Conservation (phyloP, 2,113 vertebrate genomes). For the Percina caprodes region DNA sequence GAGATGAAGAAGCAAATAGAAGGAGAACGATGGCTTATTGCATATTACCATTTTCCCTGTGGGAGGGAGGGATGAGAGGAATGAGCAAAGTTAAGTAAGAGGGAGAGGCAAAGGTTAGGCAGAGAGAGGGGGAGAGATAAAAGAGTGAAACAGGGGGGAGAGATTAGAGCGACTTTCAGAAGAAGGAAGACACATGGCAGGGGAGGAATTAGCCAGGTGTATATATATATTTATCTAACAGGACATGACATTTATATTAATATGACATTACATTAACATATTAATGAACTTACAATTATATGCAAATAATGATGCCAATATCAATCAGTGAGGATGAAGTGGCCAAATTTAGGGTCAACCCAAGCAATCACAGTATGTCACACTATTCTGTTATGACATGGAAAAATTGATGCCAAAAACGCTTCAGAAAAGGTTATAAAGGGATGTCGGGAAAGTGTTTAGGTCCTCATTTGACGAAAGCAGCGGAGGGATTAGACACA, state of each 20-base stretch:
- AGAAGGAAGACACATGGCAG: conserved; percentile 38
- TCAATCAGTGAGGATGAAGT: neutral
- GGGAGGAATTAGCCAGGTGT: conserved; percentile 45
- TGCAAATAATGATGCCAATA: conserved; percentile 9
- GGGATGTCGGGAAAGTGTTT: conserved; percentile 15
- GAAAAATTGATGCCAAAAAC: neutral
- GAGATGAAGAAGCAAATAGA: neutral
- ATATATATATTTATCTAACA: conserved; percentile 10
- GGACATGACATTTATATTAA: conserved; percentile 47
- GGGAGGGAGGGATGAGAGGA: conserved; percentile 36
- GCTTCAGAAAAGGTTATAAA: neutral
- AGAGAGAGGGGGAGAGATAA: conserved; percentile 29
- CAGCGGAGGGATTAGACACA: conserved; percentile 45
- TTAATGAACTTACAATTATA: conserved; percentile 39
- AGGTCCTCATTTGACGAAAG: conserved; percentile 38
- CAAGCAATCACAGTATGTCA: neutral
- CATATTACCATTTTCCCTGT: conserved; percentile 25
- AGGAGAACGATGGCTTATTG: neutral
- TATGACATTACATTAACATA: conserved; percentile 1
- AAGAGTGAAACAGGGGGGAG: conserved; percentile 24
- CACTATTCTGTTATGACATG: neutral
- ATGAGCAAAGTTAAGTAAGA: conserved; percentile 32
- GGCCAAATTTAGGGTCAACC: neutral
- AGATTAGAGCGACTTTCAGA: conserved; percentile 52
- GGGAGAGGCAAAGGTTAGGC: conserved; percentile 53